phyloP scores from a whole-genome alignment of 2,113 vertebrate genomes.

The Murina feae region DNA sequence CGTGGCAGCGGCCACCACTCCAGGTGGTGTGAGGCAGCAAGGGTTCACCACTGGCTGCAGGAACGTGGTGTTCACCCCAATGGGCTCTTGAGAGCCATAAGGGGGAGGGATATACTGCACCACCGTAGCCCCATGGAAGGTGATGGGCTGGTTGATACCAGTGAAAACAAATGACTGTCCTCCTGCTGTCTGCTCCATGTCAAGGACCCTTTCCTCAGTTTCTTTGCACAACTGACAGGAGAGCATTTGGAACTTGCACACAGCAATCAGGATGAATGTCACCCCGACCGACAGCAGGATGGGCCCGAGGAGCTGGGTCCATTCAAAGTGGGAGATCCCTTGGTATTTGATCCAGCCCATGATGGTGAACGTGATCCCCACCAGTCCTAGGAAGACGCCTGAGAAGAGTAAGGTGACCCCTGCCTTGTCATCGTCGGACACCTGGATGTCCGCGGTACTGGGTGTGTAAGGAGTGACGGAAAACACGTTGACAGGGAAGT shows the following conservation, averaged over 20 bases:
- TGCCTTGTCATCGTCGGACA: constrained; percentile 84
- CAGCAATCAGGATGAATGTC: constrained; percentile 85
- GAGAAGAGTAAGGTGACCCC: constrained; percentile 85
- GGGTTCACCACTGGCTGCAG: constrained; percentile 61
- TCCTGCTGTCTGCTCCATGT: constrained; percentile 67
- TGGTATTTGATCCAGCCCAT: constrained; percentile 87
- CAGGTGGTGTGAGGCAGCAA: constrained; percentile 46
- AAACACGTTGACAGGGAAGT: constrained; percentile 79
- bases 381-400: constrained; percentile 84
- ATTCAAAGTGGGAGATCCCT: constrained; percentile 76
- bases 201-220: constrained; percentile 68
- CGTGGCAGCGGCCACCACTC: neutral
- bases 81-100: constrained; percentile 72
- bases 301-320: constrained; percentile 88
- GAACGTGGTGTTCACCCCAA: constrained; percentile 5
- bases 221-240: constrained; percentile 81
- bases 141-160: constrained; percentile 83
- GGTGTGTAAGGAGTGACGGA: constrained; percentile 78
- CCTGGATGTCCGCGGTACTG: constrained; percentile 73
- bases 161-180: constrained; percentile 85
- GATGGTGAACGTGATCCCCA: constrained; percentile 85
- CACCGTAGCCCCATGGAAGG: constrained; percentile 81
- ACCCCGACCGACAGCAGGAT: constrained; percentile 86
- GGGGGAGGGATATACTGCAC: constrained; percentile 84
- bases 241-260: constrained; percentile 86